phyloP scores from a whole-genome alignment of 2,888 invertebrate species.

The Yponomeuta evonymella region DNA sequence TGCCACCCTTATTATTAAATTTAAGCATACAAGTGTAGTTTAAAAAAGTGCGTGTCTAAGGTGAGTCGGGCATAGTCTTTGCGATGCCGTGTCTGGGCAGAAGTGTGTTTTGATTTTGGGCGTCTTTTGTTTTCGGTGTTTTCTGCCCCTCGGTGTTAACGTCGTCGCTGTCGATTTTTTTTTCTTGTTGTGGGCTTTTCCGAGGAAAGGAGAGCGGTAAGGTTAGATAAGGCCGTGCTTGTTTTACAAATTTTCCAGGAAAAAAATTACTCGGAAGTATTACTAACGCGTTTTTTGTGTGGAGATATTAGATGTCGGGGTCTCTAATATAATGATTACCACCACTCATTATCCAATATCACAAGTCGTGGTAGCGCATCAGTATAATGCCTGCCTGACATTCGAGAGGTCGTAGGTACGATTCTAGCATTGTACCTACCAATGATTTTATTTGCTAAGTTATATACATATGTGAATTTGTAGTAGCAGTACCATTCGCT shows the following conservation, averaged over 20 bases:
- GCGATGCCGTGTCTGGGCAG: background rate
- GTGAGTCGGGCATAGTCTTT: background rate
- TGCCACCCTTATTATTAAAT: background rate
- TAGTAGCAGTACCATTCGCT: no score
- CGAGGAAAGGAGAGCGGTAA: background rate
- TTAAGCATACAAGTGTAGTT: background rate
- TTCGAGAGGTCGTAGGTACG: no score
- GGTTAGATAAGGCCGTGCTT: background rate
- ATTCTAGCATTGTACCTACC: no score
- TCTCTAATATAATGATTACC: no score
- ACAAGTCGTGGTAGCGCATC: no score
- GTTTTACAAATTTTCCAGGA: background rate
- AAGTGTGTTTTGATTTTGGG: background rate
- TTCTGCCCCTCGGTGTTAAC: background rate
- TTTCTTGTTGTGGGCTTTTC: background rate
- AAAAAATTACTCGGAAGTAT: background rate
- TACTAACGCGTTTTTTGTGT: no score
- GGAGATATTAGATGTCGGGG: no score
- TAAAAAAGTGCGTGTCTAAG: background rate
- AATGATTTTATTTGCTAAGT: no score
- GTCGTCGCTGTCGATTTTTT: background rate
- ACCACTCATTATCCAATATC: no score
- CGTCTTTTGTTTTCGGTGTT: background rate
- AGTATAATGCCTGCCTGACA: no score
- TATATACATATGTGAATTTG: no score